These are phyloP conservation scores for Mythimna pallens DNA, from an alignment of 2,888 invertebrate species.

Conservation along the genomic window DNA sequence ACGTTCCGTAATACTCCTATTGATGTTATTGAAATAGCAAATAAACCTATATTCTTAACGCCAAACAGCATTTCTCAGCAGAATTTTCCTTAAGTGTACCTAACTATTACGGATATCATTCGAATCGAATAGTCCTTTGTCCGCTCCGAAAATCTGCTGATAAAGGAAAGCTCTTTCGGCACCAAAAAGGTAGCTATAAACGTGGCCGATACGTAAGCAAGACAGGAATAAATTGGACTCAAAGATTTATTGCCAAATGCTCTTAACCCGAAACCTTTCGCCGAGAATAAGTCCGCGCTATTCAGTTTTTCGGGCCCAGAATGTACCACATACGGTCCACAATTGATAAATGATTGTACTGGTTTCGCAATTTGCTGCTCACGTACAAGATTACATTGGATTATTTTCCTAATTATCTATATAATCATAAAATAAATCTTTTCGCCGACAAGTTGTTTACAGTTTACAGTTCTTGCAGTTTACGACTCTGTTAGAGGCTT, in stretches of 20 bases:
- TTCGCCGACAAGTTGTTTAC: constrained; percentile 66
- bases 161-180: constrained; percentile 80
- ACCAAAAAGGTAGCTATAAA: constrained; percentile 82
- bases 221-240: constrained; percentile 86
- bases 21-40: constrained; percentile 35
- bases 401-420: constrained; percentile 53
- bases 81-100: constrained; percentile 37
- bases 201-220: constrained; percentile 81
- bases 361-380: constrained; percentile 16
- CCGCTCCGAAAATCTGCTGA: constrained; percentile 77
- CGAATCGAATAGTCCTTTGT: constrained; percentile 84
- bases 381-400: constrained; percentile 14
- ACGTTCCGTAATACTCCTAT: constrained; percentile 31
- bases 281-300: constrained; percentile 74
- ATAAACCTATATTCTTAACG: constrained; percentile 25
- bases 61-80: constrained; percentile 22
- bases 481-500: constrained; percentile 76
- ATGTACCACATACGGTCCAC: constrained; percentile 60
- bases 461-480: constrained; percentile 68
- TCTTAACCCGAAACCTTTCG: constrained; percentile 84
- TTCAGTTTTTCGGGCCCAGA: constrained; percentile 73
- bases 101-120: constrained; percentile 71
- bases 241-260: constrained; percentile 89
- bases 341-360: constrained; percentile 45
- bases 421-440: constrained; percentile 59